Percentiles rank a stretch among this genome's conserved stretches.
phyloP scores from a whole-genome alignment of 2,797 vertebrate species.

The Sciurus carolinensis region DNA sequence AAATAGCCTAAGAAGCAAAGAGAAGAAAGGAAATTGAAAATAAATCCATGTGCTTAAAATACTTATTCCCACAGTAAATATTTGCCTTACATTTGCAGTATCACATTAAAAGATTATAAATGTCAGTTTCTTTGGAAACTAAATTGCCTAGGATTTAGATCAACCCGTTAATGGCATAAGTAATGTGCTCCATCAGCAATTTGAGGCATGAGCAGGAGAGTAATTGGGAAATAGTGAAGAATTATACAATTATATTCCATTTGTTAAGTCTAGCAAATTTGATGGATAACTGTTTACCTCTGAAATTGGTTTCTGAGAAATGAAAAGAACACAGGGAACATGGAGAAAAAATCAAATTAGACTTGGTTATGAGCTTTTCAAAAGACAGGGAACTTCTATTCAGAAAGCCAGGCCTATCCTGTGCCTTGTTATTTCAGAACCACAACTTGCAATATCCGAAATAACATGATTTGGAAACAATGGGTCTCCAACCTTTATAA shows the following conservation, averaged over 20 bases:
- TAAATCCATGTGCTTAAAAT: slow-evolving; percentile 64
- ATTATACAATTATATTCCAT: slow-evolving; percentile 84
- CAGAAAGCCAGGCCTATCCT: slow-evolving; percentile 20
- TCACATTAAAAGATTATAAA: slow-evolving; percentile 74
- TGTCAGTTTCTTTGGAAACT: slow-evolving; percentile 70
- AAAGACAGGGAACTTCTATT: slow-evolving; percentile 36
- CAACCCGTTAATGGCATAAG: slow-evolving; percentile 69
- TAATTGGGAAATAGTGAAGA: slow-evolving; percentile 73
- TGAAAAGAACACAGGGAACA: slow-evolving; percentile 77
- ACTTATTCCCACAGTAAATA: slow-evolving; percentile 62
- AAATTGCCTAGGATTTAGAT: slow-evolving; percentile 68
- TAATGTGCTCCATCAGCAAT: slow-evolving; percentile 70
- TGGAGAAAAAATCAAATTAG: slow-evolving; percentile 68
- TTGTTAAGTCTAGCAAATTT: slow-evolving; percentile 73
- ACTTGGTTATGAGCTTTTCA: slow-evolving; percentile 70
- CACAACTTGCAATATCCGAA: neutral
- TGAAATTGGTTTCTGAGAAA: slow-evolving; percentile 84
- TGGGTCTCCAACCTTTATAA: neutral
- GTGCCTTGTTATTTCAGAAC: neutral
- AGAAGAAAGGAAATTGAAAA: slow-evolving; percentile 66
- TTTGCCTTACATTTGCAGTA: slow-evolving; percentile 67
- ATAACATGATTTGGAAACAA: slow-evolving; percentile 42
- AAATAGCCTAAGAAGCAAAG: slow-evolving; percentile 50
- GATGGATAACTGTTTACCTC: slow-evolving; percentile 68
- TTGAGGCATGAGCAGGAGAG: slow-evolving; percentile 65